Evolutionary conservation across 2,888 invertebrate genomes (phyloP).

Genomic region (Dugesia japonica): DNA sequence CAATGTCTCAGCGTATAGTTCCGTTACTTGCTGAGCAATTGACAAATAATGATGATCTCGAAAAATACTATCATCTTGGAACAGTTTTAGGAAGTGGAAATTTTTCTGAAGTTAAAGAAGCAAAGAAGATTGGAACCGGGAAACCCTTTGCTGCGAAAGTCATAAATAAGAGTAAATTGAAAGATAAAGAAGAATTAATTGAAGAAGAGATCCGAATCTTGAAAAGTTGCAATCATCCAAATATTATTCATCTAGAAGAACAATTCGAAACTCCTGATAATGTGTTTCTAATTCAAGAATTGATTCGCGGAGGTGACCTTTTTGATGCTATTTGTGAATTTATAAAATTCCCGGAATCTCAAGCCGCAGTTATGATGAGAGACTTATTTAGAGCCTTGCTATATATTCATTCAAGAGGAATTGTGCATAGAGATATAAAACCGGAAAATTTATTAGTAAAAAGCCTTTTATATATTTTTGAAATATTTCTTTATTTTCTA

Average conservation of each 20-base stretch:
- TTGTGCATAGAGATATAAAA: constrained; percentile 51
- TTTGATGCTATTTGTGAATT: constrained; percentile 50
- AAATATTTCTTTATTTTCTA: neutral
- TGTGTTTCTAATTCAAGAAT: constrained; percentile 47
- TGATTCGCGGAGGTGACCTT: constrained; percentile 50
- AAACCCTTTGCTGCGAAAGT: constrained; percentile 46
- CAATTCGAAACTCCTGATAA: constrained; percentile 46
- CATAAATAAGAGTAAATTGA: constrained; percentile 47
- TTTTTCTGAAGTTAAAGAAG: constrained; percentile 46
- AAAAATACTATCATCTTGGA: constrained; percentile 21
- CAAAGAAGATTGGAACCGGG: constrained; percentile 39
- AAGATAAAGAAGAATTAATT: constrained; percentile 48
- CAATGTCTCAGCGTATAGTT: neutral
- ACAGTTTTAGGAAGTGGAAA: constrained; percentile 46
- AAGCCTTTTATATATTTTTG: neutral
- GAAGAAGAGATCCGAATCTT: constrained; percentile 48
- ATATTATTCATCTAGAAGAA: constrained; percentile 46
- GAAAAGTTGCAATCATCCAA: constrained; percentile 46
- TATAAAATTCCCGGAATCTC: constrained; percentile 48
- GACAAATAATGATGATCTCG: neutral
- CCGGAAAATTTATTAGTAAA: constrained; percentile 47
- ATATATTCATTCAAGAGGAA: constrained; percentile 49
- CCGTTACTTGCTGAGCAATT: neutral
- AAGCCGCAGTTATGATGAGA: constrained; percentile 47
- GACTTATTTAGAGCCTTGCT: constrained; percentile 48